Percentiles rank a stretch among this genome's conserved stretches.
These are phyloP conservation scores for Gymnoscopelus braueri DNA, from an alignment of 2,797 vertebrate species.

Conservation along the genomic window DNA sequence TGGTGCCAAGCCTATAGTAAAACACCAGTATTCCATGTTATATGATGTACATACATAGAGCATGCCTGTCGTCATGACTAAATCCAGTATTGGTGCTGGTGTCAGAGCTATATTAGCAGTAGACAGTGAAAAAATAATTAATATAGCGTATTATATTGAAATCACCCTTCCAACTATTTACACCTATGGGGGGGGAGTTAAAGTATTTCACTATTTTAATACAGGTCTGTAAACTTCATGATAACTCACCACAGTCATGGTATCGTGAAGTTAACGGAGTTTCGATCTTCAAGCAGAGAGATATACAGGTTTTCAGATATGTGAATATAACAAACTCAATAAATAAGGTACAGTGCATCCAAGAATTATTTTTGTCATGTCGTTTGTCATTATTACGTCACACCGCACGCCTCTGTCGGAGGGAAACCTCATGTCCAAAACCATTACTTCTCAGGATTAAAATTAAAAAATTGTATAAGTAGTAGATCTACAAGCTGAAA, in stretches of 20 bases:
- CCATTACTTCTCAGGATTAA: too few species aligned
- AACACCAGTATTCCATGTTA: slow-evolving; percentile 28
- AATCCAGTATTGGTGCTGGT: slow-evolving; percentile 36
- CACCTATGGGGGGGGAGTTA: too few species aligned
- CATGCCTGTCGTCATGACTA: slow-evolving; percentile 57
- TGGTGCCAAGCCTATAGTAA: slow-evolving; percentile 25
- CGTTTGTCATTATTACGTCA: too few species aligned
- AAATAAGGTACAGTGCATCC: slow-evolving; percentile 48
- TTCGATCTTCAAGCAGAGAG: too few species aligned
- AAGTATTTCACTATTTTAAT: too few species aligned
- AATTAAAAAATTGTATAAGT: too few species aligned
- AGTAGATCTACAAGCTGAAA: too few species aligned
- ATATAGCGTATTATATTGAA: slow-evolving; percentile 44
- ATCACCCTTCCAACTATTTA: not conserved
- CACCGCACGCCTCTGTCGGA: too few species aligned
- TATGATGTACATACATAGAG: slow-evolving; percentile 44
- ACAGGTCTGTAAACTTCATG: too few species aligned
- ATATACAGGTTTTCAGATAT: not conserved
- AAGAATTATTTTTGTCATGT: slow-evolving; percentile 11
- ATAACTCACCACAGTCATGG: too few species aligned
- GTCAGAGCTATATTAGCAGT: slow-evolving; percentile 42
- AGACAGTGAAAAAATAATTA: slow-evolving; percentile 10
- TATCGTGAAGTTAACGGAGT: too few species aligned
- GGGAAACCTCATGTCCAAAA: too few species aligned
- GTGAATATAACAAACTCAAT: slow-evolving; percentile 12